A percentile compares a stretch with the other conserved stretches of the same genome.
These are phyloP conservation scores for Actinernus sp. DNA, from an alignment of 92 coral and sea anemone genomes.

Conservation along the genomic window DNA sequence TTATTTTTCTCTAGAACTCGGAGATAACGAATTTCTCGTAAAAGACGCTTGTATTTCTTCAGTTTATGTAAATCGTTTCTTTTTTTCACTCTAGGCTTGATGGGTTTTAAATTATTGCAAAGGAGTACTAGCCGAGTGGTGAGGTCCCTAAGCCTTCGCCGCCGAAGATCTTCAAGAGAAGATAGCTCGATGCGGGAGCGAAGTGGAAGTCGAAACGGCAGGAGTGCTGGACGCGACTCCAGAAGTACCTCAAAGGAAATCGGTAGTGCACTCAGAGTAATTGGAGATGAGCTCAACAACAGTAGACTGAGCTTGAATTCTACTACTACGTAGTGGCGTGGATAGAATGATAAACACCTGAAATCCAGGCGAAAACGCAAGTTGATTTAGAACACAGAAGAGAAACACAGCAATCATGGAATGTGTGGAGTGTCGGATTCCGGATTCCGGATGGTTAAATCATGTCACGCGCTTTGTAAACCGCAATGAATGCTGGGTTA, in stretches of 20 bases:
- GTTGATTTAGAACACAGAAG: no score
- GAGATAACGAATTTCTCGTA: no score
- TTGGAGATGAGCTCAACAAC: constrained; percentile 94
- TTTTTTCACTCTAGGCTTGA: constrained; percentile 15
- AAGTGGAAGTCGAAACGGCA: not conserved
- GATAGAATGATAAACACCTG: no score
- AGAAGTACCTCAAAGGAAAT: constrained; percentile 44
- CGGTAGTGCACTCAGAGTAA: constrained; percentile 77
- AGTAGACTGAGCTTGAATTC: constrained; percentile 50
- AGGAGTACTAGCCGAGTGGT: constrained; percentile 33
- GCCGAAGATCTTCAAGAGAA: constrained; percentile 51
- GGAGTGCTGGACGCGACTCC: constrained; percentile 6
- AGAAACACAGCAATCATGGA: no score
- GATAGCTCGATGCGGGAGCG: constrained; percentile 22
- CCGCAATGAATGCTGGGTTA: no score
- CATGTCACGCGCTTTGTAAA: no score
- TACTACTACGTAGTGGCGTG: not conserved
- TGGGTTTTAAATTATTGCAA: constrained; percentile 60
- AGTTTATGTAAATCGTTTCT: not conserved
- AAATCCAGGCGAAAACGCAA: no score
- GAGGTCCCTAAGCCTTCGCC: constrained; percentile 35
- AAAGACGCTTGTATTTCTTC: no score
- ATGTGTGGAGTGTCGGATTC: no score
- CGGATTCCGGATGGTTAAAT: no score
- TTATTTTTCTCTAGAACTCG: no score